Evolutionary conservation across 2,888 invertebrate genomes (phyloP).

Genomic region (Callosobruchus maculatus): DNA sequence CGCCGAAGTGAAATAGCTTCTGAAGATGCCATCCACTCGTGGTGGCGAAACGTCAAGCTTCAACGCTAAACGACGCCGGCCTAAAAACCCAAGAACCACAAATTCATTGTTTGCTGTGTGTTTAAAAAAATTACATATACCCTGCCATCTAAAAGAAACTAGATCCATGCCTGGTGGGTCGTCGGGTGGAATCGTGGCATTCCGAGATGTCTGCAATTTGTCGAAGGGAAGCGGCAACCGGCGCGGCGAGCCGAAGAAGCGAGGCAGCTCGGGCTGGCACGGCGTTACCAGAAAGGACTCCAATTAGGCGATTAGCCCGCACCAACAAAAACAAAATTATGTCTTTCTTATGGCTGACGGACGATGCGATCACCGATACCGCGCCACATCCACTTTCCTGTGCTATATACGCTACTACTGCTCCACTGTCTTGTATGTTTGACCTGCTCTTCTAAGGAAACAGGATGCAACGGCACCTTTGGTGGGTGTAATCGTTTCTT

Average conservation of each 20-base stretch:
- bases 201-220: conserved; percentile 37
- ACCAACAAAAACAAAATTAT: conserved; percentile 7
- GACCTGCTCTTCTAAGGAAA: not conserved
- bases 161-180: not conserved
- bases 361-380: too few relatives aligned
- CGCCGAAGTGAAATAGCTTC: too few relatives aligned
- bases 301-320: conserved; percentile 28
- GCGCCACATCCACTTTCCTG: not conserved
- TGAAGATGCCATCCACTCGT: too few relatives aligned
- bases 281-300: conserved; percentile 14
- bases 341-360: not conserved
- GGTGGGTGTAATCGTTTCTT: not conserved
- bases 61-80: too few relatives aligned
- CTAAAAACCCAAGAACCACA: too few relatives aligned
- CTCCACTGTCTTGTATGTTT: too few relatives aligned
- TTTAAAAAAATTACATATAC: too few relatives aligned
- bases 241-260: too few relatives aligned
- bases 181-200: conserved; percentile 17
- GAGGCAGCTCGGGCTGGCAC: not conserved
- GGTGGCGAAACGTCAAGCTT: too few relatives aligned
- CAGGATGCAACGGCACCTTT: not conserved
- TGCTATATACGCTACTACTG: not conserved
- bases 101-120: too few relatives aligned
- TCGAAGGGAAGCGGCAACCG: conserved; percentile 22
- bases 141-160: too few relatives aligned